These are phyloP conservation scores for Drosophila tani DNA, from an alignment of 1,140 invertebrate species.

Conservation along the genomic window DNA sequence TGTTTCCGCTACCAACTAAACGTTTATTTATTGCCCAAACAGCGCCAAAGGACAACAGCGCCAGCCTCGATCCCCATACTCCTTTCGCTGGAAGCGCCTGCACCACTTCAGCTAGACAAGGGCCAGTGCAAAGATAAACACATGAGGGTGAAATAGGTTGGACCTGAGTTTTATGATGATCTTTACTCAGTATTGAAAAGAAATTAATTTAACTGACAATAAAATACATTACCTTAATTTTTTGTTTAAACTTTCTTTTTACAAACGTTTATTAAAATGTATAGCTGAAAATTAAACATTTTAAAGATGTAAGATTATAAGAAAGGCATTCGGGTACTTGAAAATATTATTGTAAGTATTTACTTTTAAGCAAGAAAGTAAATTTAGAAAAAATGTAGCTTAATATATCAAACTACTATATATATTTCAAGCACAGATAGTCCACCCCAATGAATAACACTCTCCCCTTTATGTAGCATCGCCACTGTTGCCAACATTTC, in stretches of 20 bases:
- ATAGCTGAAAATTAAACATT: too few relatives aligned
- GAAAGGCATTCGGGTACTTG: too few relatives aligned
- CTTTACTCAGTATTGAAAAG: too few relatives aligned
- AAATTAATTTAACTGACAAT: too few relatives aligned
- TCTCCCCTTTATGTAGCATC: slow-evolving; percentile 10
- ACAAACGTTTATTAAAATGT: not conserved
- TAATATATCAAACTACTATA: too few relatives aligned
- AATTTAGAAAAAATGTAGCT: not conserved
- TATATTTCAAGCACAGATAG: slow-evolving; percentile 6
- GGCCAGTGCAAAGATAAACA: slow-evolving; percentile 77
- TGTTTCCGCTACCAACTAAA: slow-evolving; percentile 77
- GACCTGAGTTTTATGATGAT: not conserved
- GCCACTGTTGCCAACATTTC: slow-evolving; percentile 57
- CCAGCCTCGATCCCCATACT: slow-evolving; percentile 8
- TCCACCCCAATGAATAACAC: slow-evolving; percentile 31
- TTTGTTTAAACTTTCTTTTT: not conserved
- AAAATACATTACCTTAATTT: not conserved
- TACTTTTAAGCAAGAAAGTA: not conserved
- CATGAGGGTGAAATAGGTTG: slow-evolving; percentile 34
- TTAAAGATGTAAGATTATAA: too few relatives aligned
- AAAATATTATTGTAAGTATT: too few relatives aligned
- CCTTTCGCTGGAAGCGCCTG: slow-evolving; percentile 17
- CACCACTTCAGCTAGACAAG: slow-evolving; percentile 78
- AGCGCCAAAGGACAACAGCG: slow-evolving; percentile 74
- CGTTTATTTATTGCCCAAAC: slow-evolving; percentile 80